Evolutionary conservation across 2,797 vertebrate species (phyloP).

Genomic region (Typhlichthys subterraneus): DNA sequence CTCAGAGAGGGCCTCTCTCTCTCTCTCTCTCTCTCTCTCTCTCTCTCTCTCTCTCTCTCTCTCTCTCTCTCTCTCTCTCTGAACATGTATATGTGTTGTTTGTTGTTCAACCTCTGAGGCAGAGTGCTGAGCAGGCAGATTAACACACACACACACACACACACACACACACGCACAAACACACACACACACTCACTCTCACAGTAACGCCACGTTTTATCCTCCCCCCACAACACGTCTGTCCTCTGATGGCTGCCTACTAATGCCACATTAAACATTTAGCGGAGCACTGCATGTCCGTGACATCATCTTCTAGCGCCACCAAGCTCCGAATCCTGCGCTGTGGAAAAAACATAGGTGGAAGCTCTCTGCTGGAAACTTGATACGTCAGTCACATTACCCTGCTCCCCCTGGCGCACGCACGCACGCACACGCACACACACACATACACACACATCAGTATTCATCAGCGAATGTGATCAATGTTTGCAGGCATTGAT

Average conservation of each 20-base stretch:
- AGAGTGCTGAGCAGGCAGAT: conserved; percentile 56
- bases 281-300: conserved; percentile 70
- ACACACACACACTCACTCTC: conserved; percentile 17
- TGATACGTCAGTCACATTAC: conserved; percentile 44
- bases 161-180: too few relatives aligned
- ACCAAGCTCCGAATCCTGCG: conserved; percentile 56
- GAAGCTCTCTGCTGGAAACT: conserved; percentile 47
- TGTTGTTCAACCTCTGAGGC: conserved; percentile 38
- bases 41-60: neutral
- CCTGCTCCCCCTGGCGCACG: conserved; percentile 1
- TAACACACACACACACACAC: too few relatives aligned
- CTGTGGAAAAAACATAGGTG: conserved; percentile 60
- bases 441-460: conserved; percentile 39
- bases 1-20: conserved; percentile 41
- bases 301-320: conserved; percentile 72
- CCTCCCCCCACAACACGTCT: conserved; percentile 61
- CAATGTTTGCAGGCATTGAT: conserved; percentile 56
- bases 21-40: conserved; percentile 13
- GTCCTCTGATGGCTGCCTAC: conserved; percentile 73
- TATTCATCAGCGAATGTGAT: conserved; percentile 9
- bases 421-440: conserved; percentile 3
- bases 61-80: neutral
- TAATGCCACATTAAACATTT: conserved; percentile 80
- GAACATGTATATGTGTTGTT: conserved; percentile 31
- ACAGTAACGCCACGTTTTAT: conserved; percentile 29